Conservation (phyloP, 2,113 vertebrate genomes). For the Phocoena phocoena region DNA sequence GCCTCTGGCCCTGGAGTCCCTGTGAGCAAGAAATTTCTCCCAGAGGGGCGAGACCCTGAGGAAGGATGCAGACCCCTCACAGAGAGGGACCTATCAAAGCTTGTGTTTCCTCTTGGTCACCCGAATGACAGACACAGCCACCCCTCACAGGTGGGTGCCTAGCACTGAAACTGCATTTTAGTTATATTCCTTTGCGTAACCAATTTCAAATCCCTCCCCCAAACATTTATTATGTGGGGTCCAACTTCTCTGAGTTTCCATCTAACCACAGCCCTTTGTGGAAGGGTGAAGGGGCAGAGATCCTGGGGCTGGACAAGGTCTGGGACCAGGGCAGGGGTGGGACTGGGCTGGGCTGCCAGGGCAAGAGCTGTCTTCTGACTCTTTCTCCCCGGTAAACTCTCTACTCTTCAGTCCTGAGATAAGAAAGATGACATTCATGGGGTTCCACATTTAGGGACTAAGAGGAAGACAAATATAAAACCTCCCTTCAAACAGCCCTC, state of each 20-base stretch:
- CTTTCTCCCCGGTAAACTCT: not conserved
- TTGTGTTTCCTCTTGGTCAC: not conserved
- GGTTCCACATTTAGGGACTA: not conserved
- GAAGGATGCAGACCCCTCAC: not conserved
- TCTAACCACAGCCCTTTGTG: not conserved
- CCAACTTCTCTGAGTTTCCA: slow-evolving; percentile 11
- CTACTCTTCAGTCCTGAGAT: not conserved
- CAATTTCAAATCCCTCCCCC: not conserved
- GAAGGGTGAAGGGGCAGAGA: not conserved
- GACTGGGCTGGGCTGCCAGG: not conserved
- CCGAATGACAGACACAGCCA: not conserved
- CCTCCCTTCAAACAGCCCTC: not conserved
- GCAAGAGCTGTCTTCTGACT: not conserved
- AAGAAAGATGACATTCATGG: not conserved
- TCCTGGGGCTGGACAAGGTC: not conserved
- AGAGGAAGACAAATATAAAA: slow-evolving; percentile 21
- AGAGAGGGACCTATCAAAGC: not conserved
- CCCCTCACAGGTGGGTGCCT: not conserved
- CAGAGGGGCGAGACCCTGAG: not conserved
- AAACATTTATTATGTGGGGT: not conserved
- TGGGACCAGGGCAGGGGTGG: not conserved
- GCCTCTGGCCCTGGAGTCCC: not conserved
- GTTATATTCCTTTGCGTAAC: slow-evolving; percentile 38
- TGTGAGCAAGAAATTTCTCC: not conserved
- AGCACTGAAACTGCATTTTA: slow-evolving; percentile 46